Evolutionary conservation across 2,888 invertebrate genomes (phyloP), one percentile per base, ranked within the genome.

Genomic region (Pheosia tremula): DNA sequence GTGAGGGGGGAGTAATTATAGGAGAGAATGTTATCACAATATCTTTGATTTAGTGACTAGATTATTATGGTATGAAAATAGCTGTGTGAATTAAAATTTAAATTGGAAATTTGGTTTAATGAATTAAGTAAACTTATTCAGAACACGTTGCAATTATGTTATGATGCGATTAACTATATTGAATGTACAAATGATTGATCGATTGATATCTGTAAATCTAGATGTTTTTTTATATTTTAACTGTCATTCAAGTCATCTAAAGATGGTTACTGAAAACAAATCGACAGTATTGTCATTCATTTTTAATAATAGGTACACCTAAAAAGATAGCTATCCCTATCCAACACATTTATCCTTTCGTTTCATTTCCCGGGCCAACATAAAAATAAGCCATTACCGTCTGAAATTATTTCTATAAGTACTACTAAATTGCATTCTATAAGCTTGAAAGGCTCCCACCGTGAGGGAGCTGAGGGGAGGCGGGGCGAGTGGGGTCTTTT

Each of bases 401-500:
- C 41, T 56, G 13, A 36, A 24, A 37, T 50, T 55, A 63, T 62
- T 64, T 61, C 8, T 36, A 58, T 50, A 53, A 37, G 39, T 50
- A 68, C 58, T 57, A 61, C 62, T 59, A 56, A 56, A 56, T 56
- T 45, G 80, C 78, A 71, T 74, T 66, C 70, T 78, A 75, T 64
- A 72, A 66, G 63, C 67, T 75, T 67, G 80, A 79, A 82, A 77
- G 74, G 24, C 45, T 43, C 11, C 56, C 45, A 45, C 8, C 56
- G 5, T 45, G 24, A 11, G 56, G 56, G 56, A 6, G 24, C 45
- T 43, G 45, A 24, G 41, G 47, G 56, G 54, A 45, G 61, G 58
- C 63, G 71, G 73, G 72, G 67, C 59, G 59, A 62, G 61, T 69
- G 81, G 81, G 80, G 75, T 72, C 63, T 71, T 73, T 86, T 89